These are phyloP conservation scores for Falco concolor DNA, from an alignment of 2,797 vertebrate genomes.

Conservation along the genomic window DNA sequence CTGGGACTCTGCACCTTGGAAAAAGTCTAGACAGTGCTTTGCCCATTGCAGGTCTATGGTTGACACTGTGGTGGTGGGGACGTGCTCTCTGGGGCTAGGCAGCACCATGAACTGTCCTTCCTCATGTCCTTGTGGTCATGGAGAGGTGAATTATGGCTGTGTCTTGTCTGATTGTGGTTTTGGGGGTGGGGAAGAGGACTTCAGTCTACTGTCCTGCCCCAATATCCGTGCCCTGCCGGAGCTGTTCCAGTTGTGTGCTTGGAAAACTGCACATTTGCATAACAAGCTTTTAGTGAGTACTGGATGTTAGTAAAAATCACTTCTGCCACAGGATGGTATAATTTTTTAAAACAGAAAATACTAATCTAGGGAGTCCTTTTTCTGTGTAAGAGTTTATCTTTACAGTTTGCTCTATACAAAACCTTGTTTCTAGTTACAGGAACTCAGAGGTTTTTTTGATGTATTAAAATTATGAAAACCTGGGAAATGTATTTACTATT, in stretches of 20 bases:
- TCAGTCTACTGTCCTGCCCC: not conserved
- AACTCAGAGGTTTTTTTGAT: not conserved
- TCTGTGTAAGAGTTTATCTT: not conserved
- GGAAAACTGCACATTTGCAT: not conserved
- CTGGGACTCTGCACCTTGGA: conserved; percentile 40
- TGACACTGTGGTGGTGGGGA: not conserved
- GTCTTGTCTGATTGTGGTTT: not conserved
- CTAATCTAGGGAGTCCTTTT: not conserved
- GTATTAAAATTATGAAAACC: not conserved
- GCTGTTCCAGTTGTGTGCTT: not conserved
- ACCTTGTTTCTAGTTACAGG: not conserved
- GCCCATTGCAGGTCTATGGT: not conserved
- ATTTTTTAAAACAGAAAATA: not conserved
- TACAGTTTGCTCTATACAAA: not conserved
- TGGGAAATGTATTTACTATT: not conserved
- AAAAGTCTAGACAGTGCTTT: not conserved
- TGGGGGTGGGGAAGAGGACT: not conserved
- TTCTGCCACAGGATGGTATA: not conserved
- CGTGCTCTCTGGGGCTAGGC: not conserved
- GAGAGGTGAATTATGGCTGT: not conserved
- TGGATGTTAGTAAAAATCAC: not conserved
- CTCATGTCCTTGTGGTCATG: not conserved
- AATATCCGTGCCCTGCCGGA: not conserved
- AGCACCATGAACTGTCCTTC: not conserved
- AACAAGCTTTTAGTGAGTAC: not conserved